Evolutionary conservation across 2,113 vertebrate species (phyloP), one percentile per base, ranked within the genome.

Genomic region (Rhegmatorhina hoffmannsi): DNA sequence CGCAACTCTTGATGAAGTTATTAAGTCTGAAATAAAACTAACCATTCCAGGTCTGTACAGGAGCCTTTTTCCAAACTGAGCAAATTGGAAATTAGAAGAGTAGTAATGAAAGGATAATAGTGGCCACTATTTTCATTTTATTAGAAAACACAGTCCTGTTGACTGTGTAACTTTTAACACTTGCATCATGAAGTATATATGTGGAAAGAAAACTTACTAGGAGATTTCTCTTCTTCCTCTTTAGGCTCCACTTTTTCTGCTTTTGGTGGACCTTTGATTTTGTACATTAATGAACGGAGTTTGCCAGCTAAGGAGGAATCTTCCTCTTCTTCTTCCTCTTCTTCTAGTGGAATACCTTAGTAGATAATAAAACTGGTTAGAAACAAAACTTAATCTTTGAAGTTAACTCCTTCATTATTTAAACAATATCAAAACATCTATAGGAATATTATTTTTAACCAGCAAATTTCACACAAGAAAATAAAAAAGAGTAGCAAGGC

Each of bases 281-380:
- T 99, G 94, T 98, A 98, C 81, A 99, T 95, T 90, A 99, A 96
- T 58, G 98, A 97, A 73, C 99, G 90, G 36, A 99, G 98, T 66
- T 98, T 99, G 40, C 98, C 98, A 95, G 98, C 98, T 96, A 99
- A 98, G 34, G 99, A 99, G 7, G 97, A 97, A 75, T 98, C 98
- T 62, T 98, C 98, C 21, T 98, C 98, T 47, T 99, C 98, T 26
- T 99, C 98, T 16, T 98, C 97, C 12, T 99, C 98, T 79, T 99
- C 99, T 94, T 99, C 99, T 95, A 98, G 97, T 31, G 99, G 99
- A 97, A 99, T 99, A 87, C 99, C 99, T 96, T 99, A 95, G 38
- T 17, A 91, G 64, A 78, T n/a, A 97, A 95, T 25, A 89, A 72
- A 96, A 92, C 33, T 89, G 17, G 31, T 90, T 85, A 92, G 77